phyloP scores from a whole-genome alignment of 2,888 invertebrate genomes.

The Drosophila helvetica region DNA sequence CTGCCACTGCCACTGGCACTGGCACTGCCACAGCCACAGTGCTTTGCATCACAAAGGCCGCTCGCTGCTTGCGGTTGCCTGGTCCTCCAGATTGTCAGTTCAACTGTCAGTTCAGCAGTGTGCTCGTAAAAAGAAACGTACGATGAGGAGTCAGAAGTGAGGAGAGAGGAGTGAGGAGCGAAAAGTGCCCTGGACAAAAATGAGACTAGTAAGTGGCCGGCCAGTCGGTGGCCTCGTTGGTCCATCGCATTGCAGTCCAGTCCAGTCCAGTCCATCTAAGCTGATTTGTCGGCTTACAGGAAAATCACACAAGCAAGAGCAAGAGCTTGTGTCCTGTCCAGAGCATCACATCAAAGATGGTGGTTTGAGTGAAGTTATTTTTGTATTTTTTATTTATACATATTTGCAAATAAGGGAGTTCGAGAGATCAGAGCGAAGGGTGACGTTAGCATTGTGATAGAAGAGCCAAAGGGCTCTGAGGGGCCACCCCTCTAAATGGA shows the following conservation, averaged over 20 bases:
- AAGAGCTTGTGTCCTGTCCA: conserved; percentile 46
- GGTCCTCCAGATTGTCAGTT: conserved; percentile 77
- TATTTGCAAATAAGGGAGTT: too few relatives aligned
- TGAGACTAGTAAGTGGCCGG: neutral
- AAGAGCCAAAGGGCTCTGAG: too few relatives aligned
- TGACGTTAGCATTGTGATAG: too few relatives aligned
- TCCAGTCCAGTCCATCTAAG: conserved; percentile 61
- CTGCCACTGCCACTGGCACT: neutral
- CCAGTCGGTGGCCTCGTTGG: neutral
- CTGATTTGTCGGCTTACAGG: conserved; percentile 74
- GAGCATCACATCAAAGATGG: conserved; percentile 29
- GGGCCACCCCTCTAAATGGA: too few relatives aligned
- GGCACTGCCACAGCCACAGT: conserved; percentile 16
- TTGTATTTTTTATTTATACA: too few relatives aligned
- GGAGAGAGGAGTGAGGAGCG: neutral
- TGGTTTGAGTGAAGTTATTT: neutral
- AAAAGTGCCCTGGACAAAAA: conserved; percentile 2
- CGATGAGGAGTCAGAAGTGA: conserved; percentile 1
- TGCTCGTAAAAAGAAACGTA: conserved; percentile 30
- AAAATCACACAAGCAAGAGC: conserved; percentile 67
- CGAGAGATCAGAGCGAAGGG: too few relatives aligned
- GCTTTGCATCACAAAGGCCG: conserved; percentile 73
- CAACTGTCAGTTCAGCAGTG: conserved; percentile 76
- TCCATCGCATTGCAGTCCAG: conserved; percentile 22
- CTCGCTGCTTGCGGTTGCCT: conserved; percentile 50